Evolutionary conservation across 2,888 invertebrate genomes (phyloP).

Genomic region (Thelaira solivaga): DNA sequence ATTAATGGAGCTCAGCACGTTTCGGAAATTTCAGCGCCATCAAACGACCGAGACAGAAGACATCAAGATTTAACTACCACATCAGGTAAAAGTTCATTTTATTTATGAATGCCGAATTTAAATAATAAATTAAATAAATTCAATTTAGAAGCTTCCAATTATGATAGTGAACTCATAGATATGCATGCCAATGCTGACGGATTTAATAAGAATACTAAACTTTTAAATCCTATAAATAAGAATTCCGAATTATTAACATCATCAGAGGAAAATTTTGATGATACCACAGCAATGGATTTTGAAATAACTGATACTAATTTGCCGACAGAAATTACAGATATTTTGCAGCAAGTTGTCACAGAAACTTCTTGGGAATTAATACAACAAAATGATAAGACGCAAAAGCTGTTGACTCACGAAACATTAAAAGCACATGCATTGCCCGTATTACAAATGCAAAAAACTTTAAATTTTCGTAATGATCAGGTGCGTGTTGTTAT

Average conservation of each 20-base stretch:
- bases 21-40: conserved; percentile 66
- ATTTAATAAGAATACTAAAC: conserved; percentile 3
- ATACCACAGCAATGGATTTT: conserved; percentile 23
- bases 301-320: not conserved
- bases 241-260: conserved; percentile 69
- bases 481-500: conserved; percentile 82
- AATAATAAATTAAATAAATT: not conserved
- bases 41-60: conserved; percentile 67
- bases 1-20: conserved; percentile 77
- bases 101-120: not conserved
- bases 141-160: conserved; percentile 36
- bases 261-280: conserved; percentile 65
- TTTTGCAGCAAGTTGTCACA: conserved; percentile 66
- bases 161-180: conserved; percentile 58
- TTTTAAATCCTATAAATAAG: conserved; percentile 44
- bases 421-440: conserved; percentile 53
- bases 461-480: conserved; percentile 67
- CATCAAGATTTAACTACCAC: conserved; percentile 52
- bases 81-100: conserved; percentile 2
- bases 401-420: conserved; percentile 63
- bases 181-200: conserved; percentile 5
- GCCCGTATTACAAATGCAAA: conserved; percentile 62
- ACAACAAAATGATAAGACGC: conserved; percentile 70
- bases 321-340: conserved; percentile 2
- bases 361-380: conserved; percentile 72